phyloP scores from a whole-genome alignment of 2,888 invertebrate genomes.

The Euplagia quadripunctaria region DNA sequence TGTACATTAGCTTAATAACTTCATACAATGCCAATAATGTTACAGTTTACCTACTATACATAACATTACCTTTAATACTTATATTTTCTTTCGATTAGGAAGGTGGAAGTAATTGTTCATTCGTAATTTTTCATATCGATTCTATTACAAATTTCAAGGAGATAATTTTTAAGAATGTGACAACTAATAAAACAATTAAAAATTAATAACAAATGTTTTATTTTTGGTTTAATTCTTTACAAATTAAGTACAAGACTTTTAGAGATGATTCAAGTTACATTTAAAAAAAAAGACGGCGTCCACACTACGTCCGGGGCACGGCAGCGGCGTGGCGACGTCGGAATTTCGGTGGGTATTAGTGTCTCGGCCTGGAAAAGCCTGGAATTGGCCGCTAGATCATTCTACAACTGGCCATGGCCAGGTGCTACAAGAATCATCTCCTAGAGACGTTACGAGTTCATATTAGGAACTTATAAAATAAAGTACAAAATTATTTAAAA shows the following conservation, averaged over 20 bases:
- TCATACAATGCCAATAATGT: slow-evolving; percentile 7
- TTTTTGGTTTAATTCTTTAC: slow-evolving; percentile 49
- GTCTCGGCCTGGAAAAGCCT: no score
- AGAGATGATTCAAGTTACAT: neutral
- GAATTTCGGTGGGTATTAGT: neutral
- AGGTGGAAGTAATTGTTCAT: slow-evolving; percentile 42
- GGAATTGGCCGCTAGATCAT: no score
- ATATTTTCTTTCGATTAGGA: slow-evolving; percentile 17
- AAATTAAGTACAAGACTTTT: neutral
- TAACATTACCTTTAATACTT: slow-evolving; percentile 29
- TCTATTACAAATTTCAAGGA: neutral
- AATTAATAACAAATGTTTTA: slow-evolving; percentile 53
- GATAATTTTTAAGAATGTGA: slow-evolving; percentile 16
- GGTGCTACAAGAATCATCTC: neutral
- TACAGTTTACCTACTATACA: slow-evolving; percentile 14
- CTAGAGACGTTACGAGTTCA: neutral
- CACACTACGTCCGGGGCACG: neutral
- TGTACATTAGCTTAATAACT: neutral
- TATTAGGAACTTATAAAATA: neutral
- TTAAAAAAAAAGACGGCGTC: neutral
- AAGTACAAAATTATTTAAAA: neutral
- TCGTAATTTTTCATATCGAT: neutral
- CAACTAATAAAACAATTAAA: slow-evolving; percentile 41
- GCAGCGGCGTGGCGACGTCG: neutral
- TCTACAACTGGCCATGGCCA: neutral